Evolutionary conservation across 2,888 invertebrate genomes (phyloP).

Genomic region (Neelides folsomi): DNA sequence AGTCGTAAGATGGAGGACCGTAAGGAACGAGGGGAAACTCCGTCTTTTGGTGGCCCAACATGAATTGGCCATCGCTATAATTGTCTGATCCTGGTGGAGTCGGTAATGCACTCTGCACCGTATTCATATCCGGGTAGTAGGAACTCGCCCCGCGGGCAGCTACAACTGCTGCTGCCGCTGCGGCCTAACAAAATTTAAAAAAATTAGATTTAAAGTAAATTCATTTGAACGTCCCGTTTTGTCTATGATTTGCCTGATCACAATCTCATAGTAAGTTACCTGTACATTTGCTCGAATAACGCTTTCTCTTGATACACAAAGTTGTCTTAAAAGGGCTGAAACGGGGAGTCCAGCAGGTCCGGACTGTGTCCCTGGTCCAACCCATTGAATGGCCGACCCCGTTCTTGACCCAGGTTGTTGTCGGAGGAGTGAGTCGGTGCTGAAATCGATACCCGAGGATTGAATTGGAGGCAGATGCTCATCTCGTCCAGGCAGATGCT

Average conservation of each 20-base stretch:
- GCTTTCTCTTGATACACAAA: constrained; percentile 86
- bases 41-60: constrained; percentile 33
- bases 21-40: constrained; percentile 25
- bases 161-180: constrained; percentile 32
- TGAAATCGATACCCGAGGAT: constrained; percentile 57
- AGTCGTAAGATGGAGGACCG: constrained; percentile 34
- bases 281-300: constrained; percentile 77
- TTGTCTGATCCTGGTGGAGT: constrained; percentile 77
- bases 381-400: constrained; percentile 60
- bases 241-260: too few species aligned
- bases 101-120: constrained; percentile 55
- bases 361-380: constrained; percentile 32
- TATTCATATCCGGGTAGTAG: constrained; percentile 31
- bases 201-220: constrained; percentile 1
- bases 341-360: constrained; percentile 52
- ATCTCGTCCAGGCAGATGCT: constrained; percentile 52
- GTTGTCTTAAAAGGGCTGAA: constrained; percentile 71
- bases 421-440: constrained; percentile 68
- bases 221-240: too few species aligned
- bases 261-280: too few species aligned
- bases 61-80: constrained; percentile 45
- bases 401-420: constrained; percentile 31
- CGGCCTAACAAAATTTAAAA: constrained; percentile 26
- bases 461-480: constrained; percentile 43
- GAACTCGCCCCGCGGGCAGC: constrained; percentile 41